Conservation (phyloP, 23 tunicate genomes). For the Trididemnum miniatum region DNA sequence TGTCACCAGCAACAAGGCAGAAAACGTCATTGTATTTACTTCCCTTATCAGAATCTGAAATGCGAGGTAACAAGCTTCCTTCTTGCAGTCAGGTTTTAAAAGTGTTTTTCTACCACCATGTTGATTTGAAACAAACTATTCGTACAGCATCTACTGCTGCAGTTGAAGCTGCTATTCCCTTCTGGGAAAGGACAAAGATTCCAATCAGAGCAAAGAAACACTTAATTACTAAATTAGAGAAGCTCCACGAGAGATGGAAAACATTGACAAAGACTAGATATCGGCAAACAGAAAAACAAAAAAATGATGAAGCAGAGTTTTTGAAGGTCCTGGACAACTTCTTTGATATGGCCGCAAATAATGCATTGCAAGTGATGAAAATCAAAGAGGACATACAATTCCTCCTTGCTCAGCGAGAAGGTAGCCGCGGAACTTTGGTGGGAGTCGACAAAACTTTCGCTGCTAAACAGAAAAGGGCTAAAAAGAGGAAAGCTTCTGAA, state of each 20-base stretch:
- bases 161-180: neutral
- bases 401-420: neutral
- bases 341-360: neutral
- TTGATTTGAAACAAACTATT: neutral
- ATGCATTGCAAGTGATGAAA: neutral
- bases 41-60: neutral
- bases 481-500: neutral
- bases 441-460: neutral
- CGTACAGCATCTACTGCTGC: neutral
- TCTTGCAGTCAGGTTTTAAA: neutral
- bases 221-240: neutral
- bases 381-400: neutral
- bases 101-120: neutral
- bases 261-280: neutral
- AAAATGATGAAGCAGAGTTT: neutral
- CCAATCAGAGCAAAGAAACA: neutral
- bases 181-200: neutral
- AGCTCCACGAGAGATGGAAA: neutral
- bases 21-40: constrained; percentile 3
- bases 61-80: neutral
- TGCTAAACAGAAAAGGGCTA: too few relatives aligned
- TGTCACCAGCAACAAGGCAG: constrained; percentile 5
- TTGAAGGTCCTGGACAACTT: neutral
- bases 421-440: neutral
- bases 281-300: neutral